These are phyloP conservation scores for Otolemur crassicaudatus DNA, from an alignment of 2,797 vertebrate genomes.

Conservation along the genomic window DNA sequence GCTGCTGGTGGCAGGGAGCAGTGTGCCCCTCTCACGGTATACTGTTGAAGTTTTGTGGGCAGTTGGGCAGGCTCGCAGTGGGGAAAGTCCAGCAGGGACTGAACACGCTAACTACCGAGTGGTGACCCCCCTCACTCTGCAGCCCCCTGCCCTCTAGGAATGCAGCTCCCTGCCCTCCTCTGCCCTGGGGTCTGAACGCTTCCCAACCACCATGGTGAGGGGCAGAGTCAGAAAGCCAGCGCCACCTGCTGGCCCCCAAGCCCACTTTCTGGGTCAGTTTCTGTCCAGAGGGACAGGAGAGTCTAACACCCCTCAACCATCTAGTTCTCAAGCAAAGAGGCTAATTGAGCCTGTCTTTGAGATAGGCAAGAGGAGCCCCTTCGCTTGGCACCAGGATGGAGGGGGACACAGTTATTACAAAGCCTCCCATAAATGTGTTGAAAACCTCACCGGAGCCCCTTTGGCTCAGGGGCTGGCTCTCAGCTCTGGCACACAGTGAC, in stretches of 20 bases:
- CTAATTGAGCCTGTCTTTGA: background rate
- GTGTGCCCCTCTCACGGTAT: rapidly evolving
- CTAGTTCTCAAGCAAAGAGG: background rate
- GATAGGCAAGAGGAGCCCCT: rapidly evolving
- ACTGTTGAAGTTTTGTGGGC: background rate
- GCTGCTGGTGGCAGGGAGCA: background rate
- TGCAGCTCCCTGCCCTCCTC: background rate
- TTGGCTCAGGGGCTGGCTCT: background rate
- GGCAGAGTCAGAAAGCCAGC: background rate
- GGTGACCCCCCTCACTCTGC: rapidly evolving
- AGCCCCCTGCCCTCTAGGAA: background rate
- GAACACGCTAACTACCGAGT: too few species aligned
- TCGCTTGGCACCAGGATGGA: background rate
- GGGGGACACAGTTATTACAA: background rate
- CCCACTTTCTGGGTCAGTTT: background rate
- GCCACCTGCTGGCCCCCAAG: background rate
- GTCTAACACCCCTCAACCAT: rapidly evolving
- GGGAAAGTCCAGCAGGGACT: background rate
- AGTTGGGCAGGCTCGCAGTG: rapidly evolving
- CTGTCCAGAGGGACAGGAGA: too few species aligned
- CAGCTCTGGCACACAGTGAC: rapidly evolving
- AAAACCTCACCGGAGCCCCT: background rate
- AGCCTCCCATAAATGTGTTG: rapidly evolving
- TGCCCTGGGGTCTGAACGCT: background rate
- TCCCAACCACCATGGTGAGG: rapidly evolving